A percentile compares a stretch with the other conserved stretches of the same genome.
Evolutionary conservation across 2,113 vertebrate species (phyloP).

Genomic region (Ailurus styani): DNA sequence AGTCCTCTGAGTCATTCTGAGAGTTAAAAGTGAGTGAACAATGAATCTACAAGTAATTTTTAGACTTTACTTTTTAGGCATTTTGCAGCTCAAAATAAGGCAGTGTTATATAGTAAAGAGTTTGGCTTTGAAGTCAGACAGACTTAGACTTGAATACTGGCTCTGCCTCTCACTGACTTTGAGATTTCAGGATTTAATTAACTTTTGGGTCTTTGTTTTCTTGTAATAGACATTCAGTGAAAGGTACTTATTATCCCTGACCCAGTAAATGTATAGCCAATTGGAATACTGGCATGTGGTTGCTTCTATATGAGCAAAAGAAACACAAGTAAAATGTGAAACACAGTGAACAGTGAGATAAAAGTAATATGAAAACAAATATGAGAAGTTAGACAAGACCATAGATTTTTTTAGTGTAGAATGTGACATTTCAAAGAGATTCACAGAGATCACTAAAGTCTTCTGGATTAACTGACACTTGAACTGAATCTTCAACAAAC

Average conservation of each 20-base stretch:
- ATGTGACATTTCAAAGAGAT: slow-evolving; percentile 29
- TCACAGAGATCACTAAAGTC: not conserved
- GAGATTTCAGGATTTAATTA: slow-evolving; percentile 7
- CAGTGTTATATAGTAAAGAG: not conserved
- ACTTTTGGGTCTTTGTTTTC: not conserved
- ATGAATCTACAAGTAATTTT: not conserved
- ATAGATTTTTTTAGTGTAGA: not conserved
- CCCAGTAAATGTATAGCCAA: not conserved
- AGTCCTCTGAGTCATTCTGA: not conserved
- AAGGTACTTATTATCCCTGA: not conserved
- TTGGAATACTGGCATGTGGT: not conserved
- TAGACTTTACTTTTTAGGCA: not conserved
- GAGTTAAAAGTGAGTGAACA: not conserved
- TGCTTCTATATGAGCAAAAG: not conserved
- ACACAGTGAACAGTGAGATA: not conserved
- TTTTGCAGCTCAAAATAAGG: slow-evolving; percentile 13
- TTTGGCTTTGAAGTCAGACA: not conserved
- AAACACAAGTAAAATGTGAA: not conserved
- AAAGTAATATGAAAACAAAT: not conserved
- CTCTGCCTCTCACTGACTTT: not conserved
- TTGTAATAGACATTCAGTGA: not conserved
- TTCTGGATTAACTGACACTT: not conserved
- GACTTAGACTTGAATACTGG: not conserved
- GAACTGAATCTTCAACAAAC: not conserved
- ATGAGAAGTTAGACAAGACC: not conserved